Conservation (phyloP, 2,888 invertebrate species). For the Xestia xanthographa region DNA sequence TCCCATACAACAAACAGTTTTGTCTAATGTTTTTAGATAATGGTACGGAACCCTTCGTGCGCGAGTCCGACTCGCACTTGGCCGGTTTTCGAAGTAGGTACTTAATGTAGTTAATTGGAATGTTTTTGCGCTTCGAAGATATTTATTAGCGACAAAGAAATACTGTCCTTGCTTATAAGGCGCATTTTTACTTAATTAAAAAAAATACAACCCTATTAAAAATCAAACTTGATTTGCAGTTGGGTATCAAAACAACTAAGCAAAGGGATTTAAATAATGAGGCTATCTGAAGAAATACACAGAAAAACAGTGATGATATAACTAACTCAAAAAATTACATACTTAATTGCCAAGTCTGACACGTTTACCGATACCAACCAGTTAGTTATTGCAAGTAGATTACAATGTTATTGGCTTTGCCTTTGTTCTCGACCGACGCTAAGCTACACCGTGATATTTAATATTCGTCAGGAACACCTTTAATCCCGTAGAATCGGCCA, state of each 20-base stretch:
- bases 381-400: not conserved
- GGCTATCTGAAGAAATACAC: too few species aligned
- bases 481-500: constrained; percentile 69
- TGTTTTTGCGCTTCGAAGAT: constrained; percentile 6
- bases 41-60: too few species aligned
- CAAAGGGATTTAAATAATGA: not conserved
- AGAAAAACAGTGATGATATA: not conserved
- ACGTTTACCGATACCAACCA: not conserved
- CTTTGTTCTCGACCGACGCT: not conserved
- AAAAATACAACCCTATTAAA: not conserved
- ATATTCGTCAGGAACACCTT: constrained; percentile 66
- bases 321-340: not conserved
- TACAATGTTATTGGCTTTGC: not conserved
- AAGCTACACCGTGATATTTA: constrained; percentile 63
- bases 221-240: not conserved
- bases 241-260: not conserved
- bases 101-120: too few species aligned
- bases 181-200: not conserved
- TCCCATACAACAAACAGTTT: too few species aligned
- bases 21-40: too few species aligned
- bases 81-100: too few species aligned
- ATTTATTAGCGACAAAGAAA: constrained; percentile 3
- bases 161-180: not conserved
- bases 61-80: too few species aligned
- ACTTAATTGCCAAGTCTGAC: not conserved